Evolutionary conservation across 2,797 vertebrate species (phyloP).

Genomic region (Pseudochirops cupreus): DNA sequence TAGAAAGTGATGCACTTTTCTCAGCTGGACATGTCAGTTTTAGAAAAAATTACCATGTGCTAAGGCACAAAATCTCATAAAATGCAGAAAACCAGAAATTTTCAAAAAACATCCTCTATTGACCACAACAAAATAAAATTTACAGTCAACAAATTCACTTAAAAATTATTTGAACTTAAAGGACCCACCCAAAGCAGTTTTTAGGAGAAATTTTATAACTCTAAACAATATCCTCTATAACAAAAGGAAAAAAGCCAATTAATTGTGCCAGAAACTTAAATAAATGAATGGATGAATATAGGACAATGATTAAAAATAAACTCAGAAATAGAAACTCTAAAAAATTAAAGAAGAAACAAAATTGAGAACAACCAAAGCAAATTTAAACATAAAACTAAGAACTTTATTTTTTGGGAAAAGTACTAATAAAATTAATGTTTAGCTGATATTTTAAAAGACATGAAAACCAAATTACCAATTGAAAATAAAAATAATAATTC

Average conservation of each 20-base stretch:
- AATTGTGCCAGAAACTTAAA: background rate
- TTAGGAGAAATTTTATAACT: background rate
- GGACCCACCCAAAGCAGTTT: background rate
- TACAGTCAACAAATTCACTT: background rate
- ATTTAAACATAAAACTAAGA: background rate
- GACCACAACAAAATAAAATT: background rate
- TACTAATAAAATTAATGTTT: background rate
- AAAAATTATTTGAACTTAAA: background rate
- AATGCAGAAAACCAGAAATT: background rate
- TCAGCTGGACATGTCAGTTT: background rate
- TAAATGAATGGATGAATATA: too few species aligned
- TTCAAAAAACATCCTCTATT: background rate
- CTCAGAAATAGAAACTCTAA: background rate
- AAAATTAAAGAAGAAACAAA: background rate
- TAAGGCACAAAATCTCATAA: background rate
- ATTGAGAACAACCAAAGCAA: background rate
- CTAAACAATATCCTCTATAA: background rate
- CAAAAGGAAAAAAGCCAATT: background rate
- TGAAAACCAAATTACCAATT: background rate
- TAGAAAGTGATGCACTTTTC: background rate
- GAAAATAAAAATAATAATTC: background rate
- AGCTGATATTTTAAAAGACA: background rate
- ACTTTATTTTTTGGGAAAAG: background rate
- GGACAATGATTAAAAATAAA: too few species aligned
- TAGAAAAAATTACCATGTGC: background rate